Evolutionary conservation across 2,888 invertebrate species (phyloP).

Genomic region (Marasmarcha lunaedactyla): DNA sequence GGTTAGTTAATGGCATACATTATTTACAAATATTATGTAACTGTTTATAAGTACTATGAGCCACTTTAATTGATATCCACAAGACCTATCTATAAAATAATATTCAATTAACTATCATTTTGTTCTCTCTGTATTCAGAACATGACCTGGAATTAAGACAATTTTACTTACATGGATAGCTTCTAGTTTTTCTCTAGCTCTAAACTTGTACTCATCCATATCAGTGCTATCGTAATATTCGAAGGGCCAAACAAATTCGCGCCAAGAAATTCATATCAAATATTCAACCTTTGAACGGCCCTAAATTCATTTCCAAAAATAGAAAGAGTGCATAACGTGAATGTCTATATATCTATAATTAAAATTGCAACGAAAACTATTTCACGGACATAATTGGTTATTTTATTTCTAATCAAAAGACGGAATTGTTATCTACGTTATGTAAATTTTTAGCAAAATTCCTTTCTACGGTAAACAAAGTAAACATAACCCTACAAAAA

Average conservation of each 20-base stretch:
- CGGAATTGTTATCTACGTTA: not conserved
- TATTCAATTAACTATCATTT: no score
- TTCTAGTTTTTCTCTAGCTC: constrained; percentile 59
- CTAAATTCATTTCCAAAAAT: constrained; percentile 47
- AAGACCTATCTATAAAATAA: no score
- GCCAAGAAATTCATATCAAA: constrained; percentile 34
- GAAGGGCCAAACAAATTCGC: not conserved
- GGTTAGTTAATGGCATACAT: no score
- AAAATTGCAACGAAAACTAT: no score
- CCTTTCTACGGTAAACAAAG: no score
- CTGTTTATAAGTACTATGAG: no score
- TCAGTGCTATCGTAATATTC: constrained; percentile 20
- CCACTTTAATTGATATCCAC: no score
- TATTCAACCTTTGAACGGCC: constrained; percentile 64
- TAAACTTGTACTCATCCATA: constrained; percentile 58
- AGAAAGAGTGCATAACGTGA: constrained; percentile 28
- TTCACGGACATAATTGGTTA: no score
- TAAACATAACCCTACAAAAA: not conserved
- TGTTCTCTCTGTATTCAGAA: no score
- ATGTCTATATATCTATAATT: not conserved
- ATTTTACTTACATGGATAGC: constrained; percentile 57
- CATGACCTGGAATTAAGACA: no score
- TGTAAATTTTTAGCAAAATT: not conserved
- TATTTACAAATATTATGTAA: no score
- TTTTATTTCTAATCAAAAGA: not conserved